These are phyloP conservation scores for Notothenia coriiceps DNA, from an alignment of 2,113 vertebrate species.

Conservation along the genomic window DNA sequence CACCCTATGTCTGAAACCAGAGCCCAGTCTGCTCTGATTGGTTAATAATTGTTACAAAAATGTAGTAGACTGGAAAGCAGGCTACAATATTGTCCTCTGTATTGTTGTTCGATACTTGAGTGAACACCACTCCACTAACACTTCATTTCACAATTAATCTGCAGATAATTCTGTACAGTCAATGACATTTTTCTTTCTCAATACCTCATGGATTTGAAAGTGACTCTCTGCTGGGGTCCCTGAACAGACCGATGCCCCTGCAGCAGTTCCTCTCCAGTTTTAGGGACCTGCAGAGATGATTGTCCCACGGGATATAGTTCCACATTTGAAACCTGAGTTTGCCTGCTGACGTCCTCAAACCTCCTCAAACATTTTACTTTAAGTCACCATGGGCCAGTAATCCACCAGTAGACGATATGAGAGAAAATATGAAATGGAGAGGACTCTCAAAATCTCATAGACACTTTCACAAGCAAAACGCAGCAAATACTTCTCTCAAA, in stretches of 20 bases:
- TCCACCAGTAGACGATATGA: constrained; percentile 2
- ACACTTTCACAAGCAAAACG: not conserved
- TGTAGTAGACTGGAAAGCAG: too few species aligned
- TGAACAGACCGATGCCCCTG: not conserved
- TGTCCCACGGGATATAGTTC: not conserved
- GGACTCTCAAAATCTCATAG: not conserved
- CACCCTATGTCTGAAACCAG: too few species aligned
- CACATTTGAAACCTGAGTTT: not conserved
- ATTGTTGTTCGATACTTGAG: not conserved
- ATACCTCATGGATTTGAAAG: not conserved
- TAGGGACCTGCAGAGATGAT: not conserved
- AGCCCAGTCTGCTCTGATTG: too few species aligned
- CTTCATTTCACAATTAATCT: too few species aligned
- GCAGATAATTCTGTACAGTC: too few species aligned
- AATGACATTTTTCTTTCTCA: too few species aligned
- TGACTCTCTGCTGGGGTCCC: not conserved
- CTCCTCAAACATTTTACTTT: not conserved
- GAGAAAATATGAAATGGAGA: constrained; percentile 6
- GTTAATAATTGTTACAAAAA: too few species aligned
- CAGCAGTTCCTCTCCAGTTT: not conserved
- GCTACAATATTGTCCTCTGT: too few species aligned
- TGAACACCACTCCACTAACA: too few species aligned
- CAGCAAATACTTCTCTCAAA: not conserved
- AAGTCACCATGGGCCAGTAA: not conserved
- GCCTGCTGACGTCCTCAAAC: not conserved